Conservation (phyloP, 2,113 vertebrate species). For the Gila orcuttii region DNA sequence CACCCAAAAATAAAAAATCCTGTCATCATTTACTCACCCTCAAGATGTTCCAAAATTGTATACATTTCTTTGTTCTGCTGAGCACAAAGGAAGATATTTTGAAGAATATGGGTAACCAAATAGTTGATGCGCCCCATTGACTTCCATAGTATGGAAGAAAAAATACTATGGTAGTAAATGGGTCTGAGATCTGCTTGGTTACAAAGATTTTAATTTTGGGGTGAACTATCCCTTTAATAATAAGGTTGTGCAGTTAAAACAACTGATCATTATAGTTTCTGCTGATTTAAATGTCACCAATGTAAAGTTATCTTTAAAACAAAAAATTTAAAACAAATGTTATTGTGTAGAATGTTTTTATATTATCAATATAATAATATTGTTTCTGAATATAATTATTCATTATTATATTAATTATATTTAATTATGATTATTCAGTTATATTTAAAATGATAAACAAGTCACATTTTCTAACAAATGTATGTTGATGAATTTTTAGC, state of each 20-base stretch:
- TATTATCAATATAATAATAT: not conserved
- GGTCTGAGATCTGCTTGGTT: no score
- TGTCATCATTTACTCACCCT: no score
- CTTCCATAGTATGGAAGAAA: no score
- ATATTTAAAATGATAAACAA: not conserved
- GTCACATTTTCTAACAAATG: not conserved
- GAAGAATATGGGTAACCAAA: no score
- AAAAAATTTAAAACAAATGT: not conserved
- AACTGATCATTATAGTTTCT: not conserved
- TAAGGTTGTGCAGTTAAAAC: not conserved
- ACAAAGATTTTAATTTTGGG: no score
- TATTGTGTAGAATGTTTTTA: not conserved
- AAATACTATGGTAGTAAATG: no score
- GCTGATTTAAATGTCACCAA: not conserved
- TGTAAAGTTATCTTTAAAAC: not conserved
- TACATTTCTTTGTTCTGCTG: no score
- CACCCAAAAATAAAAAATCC: no score
- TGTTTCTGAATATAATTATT: not conserved
- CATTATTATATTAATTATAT: not conserved
- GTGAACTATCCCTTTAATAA: no score
- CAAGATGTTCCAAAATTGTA: no score
- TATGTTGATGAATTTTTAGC: not conserved
- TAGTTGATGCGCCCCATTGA: no score
- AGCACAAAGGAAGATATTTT: no score
- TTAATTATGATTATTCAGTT: not conserved